Percentiles rank a stretch among this genome's conserved stretches.
phyloP scores from a whole-genome alignment of 2,888 invertebrate genomes.

The Prenolepis imparis region DNA sequence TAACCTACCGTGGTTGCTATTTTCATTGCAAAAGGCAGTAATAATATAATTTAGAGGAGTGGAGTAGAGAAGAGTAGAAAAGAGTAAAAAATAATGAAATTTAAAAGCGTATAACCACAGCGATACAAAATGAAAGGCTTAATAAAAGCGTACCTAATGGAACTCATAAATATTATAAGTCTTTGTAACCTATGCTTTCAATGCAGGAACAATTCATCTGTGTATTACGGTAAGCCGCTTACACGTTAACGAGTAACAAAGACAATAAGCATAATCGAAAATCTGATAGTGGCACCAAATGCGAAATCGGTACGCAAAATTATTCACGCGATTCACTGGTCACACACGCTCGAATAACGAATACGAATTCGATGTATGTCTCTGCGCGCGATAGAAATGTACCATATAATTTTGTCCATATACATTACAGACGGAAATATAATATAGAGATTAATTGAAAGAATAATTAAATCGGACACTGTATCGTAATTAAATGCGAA shows the following conservation, averaged over 20 bases:
- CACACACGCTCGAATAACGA: slow-evolving; percentile 23
- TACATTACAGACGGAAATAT: slow-evolving; percentile 32
- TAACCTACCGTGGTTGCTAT: background rate
- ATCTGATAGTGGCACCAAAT: slow-evolving; percentile 36
- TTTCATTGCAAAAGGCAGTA: slow-evolving; percentile 13
- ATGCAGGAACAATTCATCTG: slow-evolving; percentile 8
- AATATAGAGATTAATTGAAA: slow-evolving; percentile 36
- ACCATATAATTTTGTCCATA: background rate
- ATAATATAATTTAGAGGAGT: slow-evolving; percentile 12
- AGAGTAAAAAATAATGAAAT: slow-evolving; percentile 29
- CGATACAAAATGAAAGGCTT: background rate
- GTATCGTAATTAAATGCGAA: slow-evolving; percentile 18
- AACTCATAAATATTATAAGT: slow-evolving; percentile 21
- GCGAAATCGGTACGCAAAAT: slow-evolving; percentile 33
- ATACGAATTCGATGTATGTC: slow-evolving; percentile 8
- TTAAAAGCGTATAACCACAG: background rate
- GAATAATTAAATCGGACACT: slow-evolving; percentile 40
- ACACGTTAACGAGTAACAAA: slow-evolving; percentile 55
- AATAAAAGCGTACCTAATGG: background rate
- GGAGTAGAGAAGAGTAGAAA: background rate
- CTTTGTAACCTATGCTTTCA: slow-evolving; percentile 13
- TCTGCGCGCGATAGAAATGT: slow-evolving; percentile 23
- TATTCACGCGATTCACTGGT: slow-evolving; percentile 43
- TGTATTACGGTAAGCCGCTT: slow-evolving; percentile 58
- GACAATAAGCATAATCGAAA: slow-evolving; percentile 25